Evolutionary conservation across 2,888 invertebrate genomes (phyloP), one percentile per base, ranked within the genome.

Genomic region (Brenthis daphne): DNA sequence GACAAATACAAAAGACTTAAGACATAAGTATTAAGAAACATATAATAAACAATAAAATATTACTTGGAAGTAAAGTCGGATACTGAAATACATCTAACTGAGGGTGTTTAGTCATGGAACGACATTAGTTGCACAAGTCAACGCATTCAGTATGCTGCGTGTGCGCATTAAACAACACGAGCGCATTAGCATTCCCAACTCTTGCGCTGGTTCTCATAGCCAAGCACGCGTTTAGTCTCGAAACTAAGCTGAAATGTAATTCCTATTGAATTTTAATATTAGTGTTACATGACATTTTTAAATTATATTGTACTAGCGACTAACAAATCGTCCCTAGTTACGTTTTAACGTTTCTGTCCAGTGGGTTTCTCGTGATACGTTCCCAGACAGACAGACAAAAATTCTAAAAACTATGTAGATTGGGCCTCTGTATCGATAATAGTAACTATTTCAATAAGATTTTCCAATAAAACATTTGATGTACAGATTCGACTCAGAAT

Each of bases 181-280:
- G 80, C 85, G 80, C 86, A 90, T 92, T 91, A 90, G 85, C 85
- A 91, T 91, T 90, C 91, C 80, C 84, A 75, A 77, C 85, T 87
- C 87, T 85, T 80, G 83, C 86, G 82, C 79, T 76, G 80, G 89
- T 89, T 90, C 90, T 90, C 90, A 90, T 88, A 85, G 85, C 82
- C 67, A 51, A 48, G 60, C 70, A 71, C 69, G 65, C 58, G 60
- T 64, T 63, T 58, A 64, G 51, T 64, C 55, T 55, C 57, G 57
- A 64, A 58, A 54, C 47, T 63, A 53, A 61, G 48, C 43, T 58
- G 16, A 58, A 56, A 64, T 54, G 29, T 53, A 53, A 68, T 65
- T 37, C 53, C 37, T 50, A 57, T 58, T 65, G 24, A 54, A 16
- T 55, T 64, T 51, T 37, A 61, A 47, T 14, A 53, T 13, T 13